These are phyloP conservation scores for Ephydatia muelleri DNA, from an alignment of 37 sponge, comb jelly and placozoan species.

Conservation along the genomic window DNA sequence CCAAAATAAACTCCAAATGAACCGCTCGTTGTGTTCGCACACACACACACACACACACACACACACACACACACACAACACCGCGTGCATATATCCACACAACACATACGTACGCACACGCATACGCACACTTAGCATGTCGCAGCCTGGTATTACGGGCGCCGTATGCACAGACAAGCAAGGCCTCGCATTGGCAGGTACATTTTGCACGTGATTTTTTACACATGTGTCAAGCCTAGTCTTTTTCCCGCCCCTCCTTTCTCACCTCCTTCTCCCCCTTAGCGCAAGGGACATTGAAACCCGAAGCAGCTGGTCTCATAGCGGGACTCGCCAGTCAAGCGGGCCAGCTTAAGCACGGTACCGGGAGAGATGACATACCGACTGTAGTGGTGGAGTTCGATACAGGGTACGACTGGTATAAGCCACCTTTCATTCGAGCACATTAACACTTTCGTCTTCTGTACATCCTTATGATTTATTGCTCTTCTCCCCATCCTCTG, in stretches of 20 bases:
- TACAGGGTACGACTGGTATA: constrained; percentile 41
- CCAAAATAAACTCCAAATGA: too few relatives aligned
- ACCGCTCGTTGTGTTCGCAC: not conserved
- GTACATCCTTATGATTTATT: not conserved
- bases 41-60: not conserved
- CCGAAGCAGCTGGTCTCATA: constrained; percentile 61
- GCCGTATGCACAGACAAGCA: constrained; percentile 61
- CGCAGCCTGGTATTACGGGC: constrained; percentile 78
- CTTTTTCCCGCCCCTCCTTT: not conserved
- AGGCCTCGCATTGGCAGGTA: constrained; percentile 66
- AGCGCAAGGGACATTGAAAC: constrained; percentile 71
- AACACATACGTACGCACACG: not conserved
- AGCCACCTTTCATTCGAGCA: too few relatives aligned
- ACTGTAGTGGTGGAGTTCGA: constrained; percentile 74
- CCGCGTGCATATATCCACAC: too few relatives aligned
- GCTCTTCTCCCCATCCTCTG: not conserved
- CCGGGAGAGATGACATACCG: constrained; percentile 55
- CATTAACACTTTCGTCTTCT: too few relatives aligned
- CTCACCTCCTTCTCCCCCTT: not conserved
- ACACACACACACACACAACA: too few relatives aligned
- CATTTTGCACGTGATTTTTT: not conserved
- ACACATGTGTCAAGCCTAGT: not conserved
- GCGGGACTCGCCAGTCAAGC: constrained; percentile 48
- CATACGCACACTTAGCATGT: constrained; percentile 28
- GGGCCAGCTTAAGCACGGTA: constrained; percentile 28